phyloP scores from a whole-genome alignment of 2,797 vertebrate species.

The Perdix hodgsoniae region DNA sequence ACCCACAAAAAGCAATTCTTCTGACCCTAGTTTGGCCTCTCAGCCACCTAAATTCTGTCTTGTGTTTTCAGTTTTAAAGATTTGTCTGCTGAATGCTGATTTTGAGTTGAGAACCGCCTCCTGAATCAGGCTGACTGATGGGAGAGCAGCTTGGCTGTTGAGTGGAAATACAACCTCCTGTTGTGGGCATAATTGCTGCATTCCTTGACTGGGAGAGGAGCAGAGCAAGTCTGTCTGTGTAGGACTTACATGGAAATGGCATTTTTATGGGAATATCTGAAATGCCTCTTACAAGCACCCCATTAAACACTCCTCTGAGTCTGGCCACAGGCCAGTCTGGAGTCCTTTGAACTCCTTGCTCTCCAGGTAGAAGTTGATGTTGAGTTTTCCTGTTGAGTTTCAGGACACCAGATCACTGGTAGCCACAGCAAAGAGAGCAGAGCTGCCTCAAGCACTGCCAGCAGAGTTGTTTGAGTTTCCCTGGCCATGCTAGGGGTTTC shows the following conservation, averaged over 20 bases:
- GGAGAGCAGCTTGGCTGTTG: background rate
- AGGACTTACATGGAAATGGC: constrained; percentile 64
- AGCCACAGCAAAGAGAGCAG: background rate
- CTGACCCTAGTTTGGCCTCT: background rate
- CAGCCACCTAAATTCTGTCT: background rate
- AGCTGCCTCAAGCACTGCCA: background rate
- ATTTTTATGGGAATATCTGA: constrained; percentile 70
- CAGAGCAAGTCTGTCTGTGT: background rate
- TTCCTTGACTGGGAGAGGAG: constrained; percentile 66
- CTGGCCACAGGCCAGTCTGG: constrained; percentile 40
- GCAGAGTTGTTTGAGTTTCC: fast-evolving
- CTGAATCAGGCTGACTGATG: background rate
- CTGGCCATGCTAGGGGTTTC: background rate
- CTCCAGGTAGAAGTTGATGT: background rate
- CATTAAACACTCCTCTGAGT: constrained; percentile 16
- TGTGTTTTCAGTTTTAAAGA: background rate
- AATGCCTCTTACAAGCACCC: constrained; percentile 50
- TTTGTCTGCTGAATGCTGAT: background rate
- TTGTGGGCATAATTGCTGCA: constrained; percentile 46
- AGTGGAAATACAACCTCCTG: background rate
- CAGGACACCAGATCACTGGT: background rate
- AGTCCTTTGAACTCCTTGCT: constrained; percentile 36
- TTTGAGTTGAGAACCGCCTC: background rate
- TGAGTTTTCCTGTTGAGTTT: background rate
- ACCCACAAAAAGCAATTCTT: background rate